Base-by-base conservation (phyloP, 1,140 invertebrate genomes). In the Aleiodes sp. region DNA sequence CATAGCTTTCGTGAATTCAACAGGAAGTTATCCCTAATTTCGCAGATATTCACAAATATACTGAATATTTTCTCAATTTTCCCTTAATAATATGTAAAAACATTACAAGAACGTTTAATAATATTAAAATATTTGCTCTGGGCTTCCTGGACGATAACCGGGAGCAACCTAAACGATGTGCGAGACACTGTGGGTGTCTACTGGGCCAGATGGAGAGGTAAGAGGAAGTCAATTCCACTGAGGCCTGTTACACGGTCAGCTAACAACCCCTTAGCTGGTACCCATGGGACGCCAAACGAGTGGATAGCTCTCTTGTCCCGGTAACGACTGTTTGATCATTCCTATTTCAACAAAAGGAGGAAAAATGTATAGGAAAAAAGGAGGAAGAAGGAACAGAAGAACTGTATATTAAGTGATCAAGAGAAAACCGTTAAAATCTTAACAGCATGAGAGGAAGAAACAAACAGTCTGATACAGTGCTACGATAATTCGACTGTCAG, bases 201-300 rank as follows among this genome's bases (percentile, higher is more conserved):
- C n/a, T 21, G 24, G 37, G 52, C 19, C 37, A 70, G 41, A 56
- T 39, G 37, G 35, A 68, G 60, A 46, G 56, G 60, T 41, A 56
- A 26, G 65, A 61, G 56, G 65, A 63, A 64, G 67, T 69, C 71
- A 74, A 77, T 81, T 77, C 81, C 81, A 73, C 65, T 70, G 81
- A 81, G 81, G 78, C 81, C 79, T 81, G 78, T 81, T 82, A 82
- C 78, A 79, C 76, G 78, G 81, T 81, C 78, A 82, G 79, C 79
- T 82, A 82, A 82, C 81, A 82, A 82, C 79, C 79, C 78, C 79
- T 80, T 80, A 81, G 76, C 76, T 74, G 62, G 69, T 70, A 76
- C 79, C 72, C 68, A 64, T 75, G 78, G 76, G 75, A 76, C 65
- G 70, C 71, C 72, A 73, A 80, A 77, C 70, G 66, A 76, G 70